Base-by-base conservation (phyloP, 2,113 vertebrate species). In the Seriola aureovittata region DNA sequence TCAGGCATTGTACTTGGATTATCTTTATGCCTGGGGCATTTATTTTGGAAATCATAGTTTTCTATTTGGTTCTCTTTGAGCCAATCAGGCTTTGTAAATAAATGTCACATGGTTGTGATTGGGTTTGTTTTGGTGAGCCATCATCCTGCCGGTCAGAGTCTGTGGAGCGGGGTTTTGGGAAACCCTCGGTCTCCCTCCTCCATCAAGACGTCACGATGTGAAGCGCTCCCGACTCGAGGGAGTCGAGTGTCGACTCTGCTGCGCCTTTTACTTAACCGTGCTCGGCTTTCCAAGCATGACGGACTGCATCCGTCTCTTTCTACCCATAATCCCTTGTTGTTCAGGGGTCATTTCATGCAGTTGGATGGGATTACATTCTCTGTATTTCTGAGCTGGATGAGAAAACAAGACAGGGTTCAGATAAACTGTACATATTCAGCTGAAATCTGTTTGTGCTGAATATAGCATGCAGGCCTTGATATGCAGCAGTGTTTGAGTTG, bases 301-400 rank as follows among this genome's bases (percentile, higher is more conserved):
- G 14, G 55, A 19, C 23, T 3, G 44, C 64, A 50, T 75, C 66
- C 62, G 8, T 40, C 81, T 62, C 46, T 62, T 38, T 72, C 4
- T 19, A n/a, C 36, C 63, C 8, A 4, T 72, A 67, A 72, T 67
- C 68, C 68, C 54, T 11, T 1, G 63, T 55, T 55, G 63, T n/a
- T 62, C 44, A 32, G 46, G 42, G 48, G 69, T 84, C 82, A 32
- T 48, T 78, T 38, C 60, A 50, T 66, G 42, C 70, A 64, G 14
- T 11, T 42, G 40, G 64, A 64, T 25, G 46, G 23, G 69, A 57
- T 68, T 64, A 76, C 38, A 32, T 62, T 32, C 34, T 71, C 17
- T 29, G 0, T 23, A 0, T 0, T 3, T 34, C 59, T 42, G 57
- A 59, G 14, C 5, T 69, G 75, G 29, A 25, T 40, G 66, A 75